phyloP scores from a whole-genome alignment of 2,797 vertebrate species.

The Bradypus variegatus region DNA sequence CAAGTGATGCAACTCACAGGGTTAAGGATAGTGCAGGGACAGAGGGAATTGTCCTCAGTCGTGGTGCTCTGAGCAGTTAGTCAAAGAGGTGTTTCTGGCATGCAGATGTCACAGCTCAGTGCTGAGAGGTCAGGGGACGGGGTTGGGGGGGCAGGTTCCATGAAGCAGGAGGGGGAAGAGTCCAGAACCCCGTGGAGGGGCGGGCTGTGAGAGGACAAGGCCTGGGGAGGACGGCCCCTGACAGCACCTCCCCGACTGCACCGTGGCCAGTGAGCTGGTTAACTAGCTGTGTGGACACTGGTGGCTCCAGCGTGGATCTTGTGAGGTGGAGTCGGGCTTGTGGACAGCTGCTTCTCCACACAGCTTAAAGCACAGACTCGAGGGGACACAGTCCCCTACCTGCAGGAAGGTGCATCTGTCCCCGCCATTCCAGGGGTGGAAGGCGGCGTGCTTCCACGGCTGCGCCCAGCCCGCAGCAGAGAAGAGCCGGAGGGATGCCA shows the following conservation, averaged over 20 bases:
- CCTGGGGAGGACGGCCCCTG: neutral
- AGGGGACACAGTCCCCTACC: neutral
- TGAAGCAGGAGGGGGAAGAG: neutral
- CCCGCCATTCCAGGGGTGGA: neutral
- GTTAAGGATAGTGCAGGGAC: neutral
- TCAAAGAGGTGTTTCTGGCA: neutral
- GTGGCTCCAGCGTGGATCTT: no score
- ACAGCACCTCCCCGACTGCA: no score
- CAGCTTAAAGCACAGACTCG: neutral
- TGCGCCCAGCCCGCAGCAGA: neutral
- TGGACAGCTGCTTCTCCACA: no score
- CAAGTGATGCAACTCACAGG: neutral
- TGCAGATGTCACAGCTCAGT: neutral
- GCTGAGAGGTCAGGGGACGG: neutral
- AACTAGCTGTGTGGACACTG: no score
- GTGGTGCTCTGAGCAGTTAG: neutral
- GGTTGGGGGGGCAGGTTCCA: no score
- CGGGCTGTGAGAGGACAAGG: neutral
- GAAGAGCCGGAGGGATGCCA: neutral
- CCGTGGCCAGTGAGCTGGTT: no score
- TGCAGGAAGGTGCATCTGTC: no score
- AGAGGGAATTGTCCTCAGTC: neutral
- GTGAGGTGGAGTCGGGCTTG: no score
- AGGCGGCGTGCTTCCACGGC: accelerated
- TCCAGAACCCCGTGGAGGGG: no score